phyloP scores from a whole-genome alignment of 2,888 invertebrate species.

The Diaphora mendica region DNA sequence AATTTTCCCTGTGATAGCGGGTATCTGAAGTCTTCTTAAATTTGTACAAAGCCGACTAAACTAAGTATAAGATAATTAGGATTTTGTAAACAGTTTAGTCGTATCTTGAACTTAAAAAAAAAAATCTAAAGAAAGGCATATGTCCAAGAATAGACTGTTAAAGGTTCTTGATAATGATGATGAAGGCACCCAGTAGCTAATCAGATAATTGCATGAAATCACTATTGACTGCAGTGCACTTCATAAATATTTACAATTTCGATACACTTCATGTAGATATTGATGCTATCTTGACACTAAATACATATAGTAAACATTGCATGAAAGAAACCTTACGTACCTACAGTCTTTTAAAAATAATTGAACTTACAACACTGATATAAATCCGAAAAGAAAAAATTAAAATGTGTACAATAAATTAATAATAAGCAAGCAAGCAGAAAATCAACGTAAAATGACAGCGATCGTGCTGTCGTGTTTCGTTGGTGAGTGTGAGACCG shows the following conservation, averaged over 20 bases:
- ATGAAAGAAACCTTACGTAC: not conserved
- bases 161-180: not conserved
- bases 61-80: not conserved
- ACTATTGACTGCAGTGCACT: conserved; percentile 48
- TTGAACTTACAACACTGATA: too few species aligned
- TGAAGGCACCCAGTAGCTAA: conserved; percentile 35
- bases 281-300: conserved; percentile 20
- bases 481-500: too few species aligned
- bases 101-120: not conserved
- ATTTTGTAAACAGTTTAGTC: not conserved
- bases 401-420: too few species aligned
- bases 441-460: too few species aligned
- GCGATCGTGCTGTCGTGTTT: too few species aligned
- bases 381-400: too few species aligned
- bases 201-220: conserved; percentile 67
- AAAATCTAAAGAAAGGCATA: too few species aligned
- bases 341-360: not conserved
- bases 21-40: conserved; percentile 8
- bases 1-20: conserved; percentile 1
- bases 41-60: not conserved
- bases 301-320: not conserved
- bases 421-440: too few species aligned
- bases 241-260: conserved; percentile 45
- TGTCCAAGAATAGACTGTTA: too few species aligned
- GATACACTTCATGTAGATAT: conserved; percentile 42